phyloP scores from a whole-genome alignment of 92 coral and sea anemone genomes.

The Porites lobata region DNA sequence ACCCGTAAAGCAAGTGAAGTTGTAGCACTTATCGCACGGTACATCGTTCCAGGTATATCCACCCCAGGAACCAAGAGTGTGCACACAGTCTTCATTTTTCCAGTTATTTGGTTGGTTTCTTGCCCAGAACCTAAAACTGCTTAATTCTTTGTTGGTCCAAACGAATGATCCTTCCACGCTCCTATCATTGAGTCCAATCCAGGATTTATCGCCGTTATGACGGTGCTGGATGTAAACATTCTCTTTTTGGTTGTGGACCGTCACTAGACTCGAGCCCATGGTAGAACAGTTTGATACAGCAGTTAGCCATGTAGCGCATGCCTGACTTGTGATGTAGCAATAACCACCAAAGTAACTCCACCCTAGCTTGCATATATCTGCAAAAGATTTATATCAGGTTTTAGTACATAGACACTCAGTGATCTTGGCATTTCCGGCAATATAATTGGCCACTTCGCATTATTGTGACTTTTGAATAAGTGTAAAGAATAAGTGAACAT shows the following conservation, averaged over 20 bases:
- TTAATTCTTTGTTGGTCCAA: background rate
- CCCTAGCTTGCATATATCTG: background rate
- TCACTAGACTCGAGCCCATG: background rate
- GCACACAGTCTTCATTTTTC: background rate
- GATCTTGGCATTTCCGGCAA: too few relatives aligned
- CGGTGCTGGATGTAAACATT: slow-evolving; percentile 30
- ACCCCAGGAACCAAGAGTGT: background rate
- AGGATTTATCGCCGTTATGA: background rate
- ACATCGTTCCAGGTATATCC: background rate
- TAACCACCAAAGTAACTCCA: background rate
- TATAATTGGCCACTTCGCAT: too few relatives aligned
- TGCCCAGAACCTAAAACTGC: background rate
- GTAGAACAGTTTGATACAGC: background rate
- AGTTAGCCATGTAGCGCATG: background rate
- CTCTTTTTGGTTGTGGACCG: slow-evolving; percentile 51
- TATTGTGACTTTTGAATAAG: too few relatives aligned
- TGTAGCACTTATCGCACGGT: background rate
- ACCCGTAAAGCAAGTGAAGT: background rate
- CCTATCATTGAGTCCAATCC: background rate
- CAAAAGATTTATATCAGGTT: background rate
- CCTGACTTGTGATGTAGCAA: background rate
- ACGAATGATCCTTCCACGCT: background rate
- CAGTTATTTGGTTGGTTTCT: background rate
- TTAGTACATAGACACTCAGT: background rate
- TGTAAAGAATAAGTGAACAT: too few relatives aligned